Percentiles rank a stretch among this genome's conserved stretches.
Conservation (phyloP, 2,888 invertebrate species). For the Alviniconcha strummeri region DNA sequence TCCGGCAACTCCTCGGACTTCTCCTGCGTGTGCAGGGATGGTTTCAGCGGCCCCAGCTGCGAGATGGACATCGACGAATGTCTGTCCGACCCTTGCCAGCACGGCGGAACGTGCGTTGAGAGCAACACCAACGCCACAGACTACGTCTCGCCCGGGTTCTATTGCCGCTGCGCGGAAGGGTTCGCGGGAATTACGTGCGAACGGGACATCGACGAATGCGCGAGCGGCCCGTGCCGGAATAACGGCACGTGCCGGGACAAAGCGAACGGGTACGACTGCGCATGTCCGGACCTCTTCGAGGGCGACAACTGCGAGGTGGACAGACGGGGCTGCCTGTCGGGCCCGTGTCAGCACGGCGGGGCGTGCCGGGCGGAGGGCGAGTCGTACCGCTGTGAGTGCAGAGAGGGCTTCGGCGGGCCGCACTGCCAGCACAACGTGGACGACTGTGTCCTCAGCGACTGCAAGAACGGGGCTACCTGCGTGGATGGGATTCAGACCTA, state of each 20-base stretch:
- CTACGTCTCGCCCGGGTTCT: conserved; percentile 38
- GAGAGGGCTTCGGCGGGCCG: conserved; percentile 72
- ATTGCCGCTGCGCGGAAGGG: conserved; percentile 52
- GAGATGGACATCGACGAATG: conserved; percentile 38
- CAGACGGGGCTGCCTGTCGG: conserved; percentile 74
- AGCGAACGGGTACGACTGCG: conserved; percentile 41
- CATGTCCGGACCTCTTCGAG: conserved; percentile 45
- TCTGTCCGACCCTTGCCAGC: conserved; percentile 33
- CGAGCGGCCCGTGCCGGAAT: conserved; percentile 55
- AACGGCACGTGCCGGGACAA: conserved; percentile 37
- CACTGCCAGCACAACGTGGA: conserved; percentile 64
- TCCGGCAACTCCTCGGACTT: not conserved
- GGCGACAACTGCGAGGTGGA: conserved; percentile 42
- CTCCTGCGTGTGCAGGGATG: conserved; percentile 46
- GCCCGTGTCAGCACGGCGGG: conserved; percentile 51
- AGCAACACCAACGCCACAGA: conserved; percentile 4
- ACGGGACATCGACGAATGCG: conserved; percentile 88
- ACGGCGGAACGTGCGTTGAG: conserved; percentile 34
- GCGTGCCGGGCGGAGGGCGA: conserved; percentile 57
- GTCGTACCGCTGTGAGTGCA: conserved; percentile 72
- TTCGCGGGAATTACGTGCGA: conserved; percentile 48
- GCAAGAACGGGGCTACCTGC: conserved; percentile 54
- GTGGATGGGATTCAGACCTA: conserved; percentile 47
- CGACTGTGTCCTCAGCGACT: conserved; percentile 52
- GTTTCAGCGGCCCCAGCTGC: conserved; percentile 56